A percentile compares a stretch with the other conserved stretches of the same genome.
phyloP scores from a whole-genome alignment of 1,140 invertebrate genomes.

The Drosophila ficusphila region DNA sequence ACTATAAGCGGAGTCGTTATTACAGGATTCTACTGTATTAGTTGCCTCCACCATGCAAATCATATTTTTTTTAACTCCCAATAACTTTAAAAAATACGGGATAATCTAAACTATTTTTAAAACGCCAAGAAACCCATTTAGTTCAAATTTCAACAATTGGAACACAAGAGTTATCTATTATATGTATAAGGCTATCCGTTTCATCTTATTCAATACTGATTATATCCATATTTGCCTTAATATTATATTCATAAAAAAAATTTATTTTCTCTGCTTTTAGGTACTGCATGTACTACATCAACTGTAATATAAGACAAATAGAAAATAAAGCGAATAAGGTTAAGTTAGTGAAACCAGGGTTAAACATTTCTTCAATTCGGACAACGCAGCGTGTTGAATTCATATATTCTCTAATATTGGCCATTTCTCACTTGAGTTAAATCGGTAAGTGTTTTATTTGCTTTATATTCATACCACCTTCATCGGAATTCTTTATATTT shows the following conservation, averaged over 20 bases:
- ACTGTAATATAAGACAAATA: slow-evolving; percentile 44
- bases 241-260: background rate
- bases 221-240: no score
- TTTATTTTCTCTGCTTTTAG: slow-evolving; percentile 12
- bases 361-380: slow-evolving; percentile 4
- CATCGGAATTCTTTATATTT: slow-evolving; percentile 45
- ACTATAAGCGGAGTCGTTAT: no score
- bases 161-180: no score
- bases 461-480: slow-evolving; percentile 8
- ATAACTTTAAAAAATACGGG: no score
- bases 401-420: slow-evolving; percentile 19
- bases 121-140: no score
- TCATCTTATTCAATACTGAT: background rate
- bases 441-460: slow-evolving; percentile 25
- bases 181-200: no score
- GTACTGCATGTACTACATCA: slow-evolving; percentile 35
- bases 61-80: no score
- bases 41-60: no score
- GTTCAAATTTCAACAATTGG: no score
- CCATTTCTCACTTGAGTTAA: slow-evolving; percentile 25
- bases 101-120: no score
- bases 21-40: no score
- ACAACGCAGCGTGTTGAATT: slow-evolving; percentile 12
- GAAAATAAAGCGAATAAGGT: slow-evolving; percentile 17
- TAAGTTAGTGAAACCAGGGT: slow-evolving; percentile 8